These are phyloP conservation scores for Calypte anna DNA, from an alignment of 2,113 vertebrate species.

Conservation along the genomic window DNA sequence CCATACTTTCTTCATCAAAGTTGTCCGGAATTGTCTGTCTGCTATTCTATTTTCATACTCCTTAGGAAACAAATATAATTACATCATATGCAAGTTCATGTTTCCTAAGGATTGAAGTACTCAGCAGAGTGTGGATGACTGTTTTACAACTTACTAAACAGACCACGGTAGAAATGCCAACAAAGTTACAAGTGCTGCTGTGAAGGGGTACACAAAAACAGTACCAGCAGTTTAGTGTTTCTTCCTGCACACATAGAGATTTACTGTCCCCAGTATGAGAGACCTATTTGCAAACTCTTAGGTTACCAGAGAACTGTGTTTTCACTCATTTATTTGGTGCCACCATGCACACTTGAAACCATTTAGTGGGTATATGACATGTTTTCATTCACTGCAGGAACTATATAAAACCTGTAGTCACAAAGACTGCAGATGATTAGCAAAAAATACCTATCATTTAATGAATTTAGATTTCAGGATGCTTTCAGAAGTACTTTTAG, in stretches of 20 bases:
- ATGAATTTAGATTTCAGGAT: not conserved
- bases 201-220: not conserved
- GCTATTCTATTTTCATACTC: constrained; percentile 79
- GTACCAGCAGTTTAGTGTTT: not conserved
- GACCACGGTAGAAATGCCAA: not conserved
- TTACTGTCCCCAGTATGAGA: not conserved
- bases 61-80: constrained; percentile 68
- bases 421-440: not conserved
- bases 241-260: rapidly evolving
- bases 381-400: not conserved
- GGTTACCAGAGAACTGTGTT: not conserved
- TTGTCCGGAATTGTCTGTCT: constrained; percentile 81
- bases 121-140: not conserved
- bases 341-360: not conserved
- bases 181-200: rapidly evolving
- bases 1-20: constrained; percentile 90
- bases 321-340: not conserved
- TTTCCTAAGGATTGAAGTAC: not conserved
- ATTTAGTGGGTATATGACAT: not conserved
- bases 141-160: not conserved
- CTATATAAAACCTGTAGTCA: not conserved
- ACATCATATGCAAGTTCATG: not conserved
- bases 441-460: not conserved
- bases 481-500: not conserved
- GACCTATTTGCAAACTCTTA: not conserved